Conservation (phyloP, 2,888 invertebrate species). For the Taenaris catops region DNA sequence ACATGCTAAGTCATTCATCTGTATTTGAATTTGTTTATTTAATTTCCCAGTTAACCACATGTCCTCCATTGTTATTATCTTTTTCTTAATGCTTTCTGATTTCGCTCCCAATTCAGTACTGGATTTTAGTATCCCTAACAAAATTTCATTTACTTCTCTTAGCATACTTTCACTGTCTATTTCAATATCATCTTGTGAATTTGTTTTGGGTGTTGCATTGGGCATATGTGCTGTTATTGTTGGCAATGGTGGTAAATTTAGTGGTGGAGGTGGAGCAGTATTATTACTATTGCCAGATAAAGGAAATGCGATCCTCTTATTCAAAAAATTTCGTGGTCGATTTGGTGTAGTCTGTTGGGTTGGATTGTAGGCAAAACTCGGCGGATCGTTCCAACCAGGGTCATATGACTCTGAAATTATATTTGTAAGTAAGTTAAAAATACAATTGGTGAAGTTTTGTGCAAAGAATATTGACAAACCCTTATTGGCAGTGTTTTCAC, state of each 20-base stretch:
- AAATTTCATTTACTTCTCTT: constrained; percentile 49
- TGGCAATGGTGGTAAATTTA: constrained; percentile 48
- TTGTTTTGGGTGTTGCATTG: constrained; percentile 9
- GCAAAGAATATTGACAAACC: too few relatives aligned
- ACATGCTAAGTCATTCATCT: constrained; percentile 72
- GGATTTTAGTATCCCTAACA: constrained; percentile 46
- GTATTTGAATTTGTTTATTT: constrained; percentile 59
- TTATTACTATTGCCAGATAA: constrained; percentile 40
- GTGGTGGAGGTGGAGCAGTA: constrained; percentile 29
- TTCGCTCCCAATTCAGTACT: constrained; percentile 61
- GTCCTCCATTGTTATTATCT: constrained; percentile 74
- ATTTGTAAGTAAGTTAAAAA: too few relatives aligned
- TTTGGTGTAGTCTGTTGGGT: constrained; percentile 50
- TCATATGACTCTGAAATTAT: constrained; percentile 55
- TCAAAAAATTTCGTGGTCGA: constrained; percentile 65
- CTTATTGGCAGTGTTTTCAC: too few relatives aligned
- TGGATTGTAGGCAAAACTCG: constrained; percentile 65
- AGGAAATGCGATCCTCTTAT: constrained; percentile 77
- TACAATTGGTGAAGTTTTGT: too few relatives aligned
- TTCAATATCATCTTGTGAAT: constrained; percentile 22
- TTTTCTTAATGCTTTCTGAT: constrained; percentile 72
- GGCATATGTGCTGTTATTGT: constrained; percentile 17
- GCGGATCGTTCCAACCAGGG: constrained; percentile 81
- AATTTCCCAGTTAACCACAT: constrained; percentile 81
- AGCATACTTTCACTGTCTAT: constrained; percentile 48